Evolutionary conservation across 2,888 invertebrate species (phyloP).

Genomic region (Pollenia angustigena): DNA sequence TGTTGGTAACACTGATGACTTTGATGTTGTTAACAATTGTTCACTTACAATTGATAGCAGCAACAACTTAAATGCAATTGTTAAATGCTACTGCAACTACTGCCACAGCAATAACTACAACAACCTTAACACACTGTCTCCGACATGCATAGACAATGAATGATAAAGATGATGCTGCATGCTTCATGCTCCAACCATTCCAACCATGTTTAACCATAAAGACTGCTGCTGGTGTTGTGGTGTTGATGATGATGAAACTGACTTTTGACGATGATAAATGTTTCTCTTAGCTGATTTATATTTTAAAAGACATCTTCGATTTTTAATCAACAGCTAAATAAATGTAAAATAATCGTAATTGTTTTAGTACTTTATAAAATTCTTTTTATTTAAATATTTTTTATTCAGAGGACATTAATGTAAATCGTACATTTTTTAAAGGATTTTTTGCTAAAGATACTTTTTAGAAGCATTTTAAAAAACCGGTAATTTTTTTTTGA

Average conservation of each 20-base stretch:
- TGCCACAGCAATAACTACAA: not conserved
- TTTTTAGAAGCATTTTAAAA: not conserved
- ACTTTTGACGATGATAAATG: conserved; percentile 61
- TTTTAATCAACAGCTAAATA: conserved; percentile 14
- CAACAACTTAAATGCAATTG: conserved; percentile 50
- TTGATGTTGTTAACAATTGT: conserved; percentile 71
- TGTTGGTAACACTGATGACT: conserved; percentile 69
- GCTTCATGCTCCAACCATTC: not conserved
- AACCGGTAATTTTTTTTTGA: not conserved
- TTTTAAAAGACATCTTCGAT: conserved; percentile 20
- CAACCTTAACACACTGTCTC: not conserved
- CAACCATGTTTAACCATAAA: too few relatives aligned
- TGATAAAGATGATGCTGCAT: conserved; percentile 29
- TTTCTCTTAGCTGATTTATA: conserved; percentile 48
- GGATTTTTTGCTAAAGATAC: not conserved
- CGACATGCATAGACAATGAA: conserved; percentile 12
- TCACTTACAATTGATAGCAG: conserved; percentile 60
- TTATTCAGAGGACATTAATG: too few relatives aligned
- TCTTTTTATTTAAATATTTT: too few relatives aligned
- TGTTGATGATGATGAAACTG: conserved; percentile 43
- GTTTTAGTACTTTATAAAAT: not conserved
- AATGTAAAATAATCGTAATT: conserved; percentile 1
- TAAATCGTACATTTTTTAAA: not conserved
- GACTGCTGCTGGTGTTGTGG: conserved; percentile 1
- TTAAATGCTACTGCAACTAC: conserved; percentile 46